Conservation (phyloP, 1,140 invertebrate genomes). For the Rhyzopertha dominica region DNA sequence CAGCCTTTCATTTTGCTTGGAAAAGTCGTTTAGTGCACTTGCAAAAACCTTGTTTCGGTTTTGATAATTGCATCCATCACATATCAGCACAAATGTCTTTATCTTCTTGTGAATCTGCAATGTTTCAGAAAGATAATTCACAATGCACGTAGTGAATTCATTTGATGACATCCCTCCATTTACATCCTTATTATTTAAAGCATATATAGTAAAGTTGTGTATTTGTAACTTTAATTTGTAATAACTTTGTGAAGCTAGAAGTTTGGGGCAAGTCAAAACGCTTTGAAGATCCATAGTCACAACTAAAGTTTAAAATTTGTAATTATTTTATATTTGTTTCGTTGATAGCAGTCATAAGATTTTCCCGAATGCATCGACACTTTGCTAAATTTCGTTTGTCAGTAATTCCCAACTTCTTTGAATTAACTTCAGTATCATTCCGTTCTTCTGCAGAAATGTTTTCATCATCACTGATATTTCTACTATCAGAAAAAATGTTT, state of each 20-base stretch:
- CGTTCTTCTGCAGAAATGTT: no score
- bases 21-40: constrained; percentile 4
- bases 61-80: constrained; percentile 2
- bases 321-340: no score
- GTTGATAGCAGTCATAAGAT: no score
- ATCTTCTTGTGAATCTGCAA: no score
- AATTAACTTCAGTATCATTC: no score
- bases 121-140: not conserved
- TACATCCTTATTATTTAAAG: constrained; percentile 8
- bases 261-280: constrained; percentile 3
- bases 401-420: no score
- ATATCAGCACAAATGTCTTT: not conserved
- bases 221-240: constrained; percentile 6
- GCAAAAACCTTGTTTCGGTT: constrained; percentile 4
- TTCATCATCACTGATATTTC: no score
- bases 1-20: constrained; percentile 3
- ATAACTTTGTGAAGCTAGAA: constrained; percentile 4
- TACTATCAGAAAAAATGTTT: no score
- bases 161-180: constrained; percentile 8
- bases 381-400: no score
- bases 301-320: not conserved
- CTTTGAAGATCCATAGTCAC: constrained; percentile 3
- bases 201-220: constrained; percentile 11
- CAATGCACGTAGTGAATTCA: constrained; percentile 2
- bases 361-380: no score